Base-by-base conservation (phyloP, 2,888 invertebrate genomes). In the Eupithecia insigniata region DNA sequence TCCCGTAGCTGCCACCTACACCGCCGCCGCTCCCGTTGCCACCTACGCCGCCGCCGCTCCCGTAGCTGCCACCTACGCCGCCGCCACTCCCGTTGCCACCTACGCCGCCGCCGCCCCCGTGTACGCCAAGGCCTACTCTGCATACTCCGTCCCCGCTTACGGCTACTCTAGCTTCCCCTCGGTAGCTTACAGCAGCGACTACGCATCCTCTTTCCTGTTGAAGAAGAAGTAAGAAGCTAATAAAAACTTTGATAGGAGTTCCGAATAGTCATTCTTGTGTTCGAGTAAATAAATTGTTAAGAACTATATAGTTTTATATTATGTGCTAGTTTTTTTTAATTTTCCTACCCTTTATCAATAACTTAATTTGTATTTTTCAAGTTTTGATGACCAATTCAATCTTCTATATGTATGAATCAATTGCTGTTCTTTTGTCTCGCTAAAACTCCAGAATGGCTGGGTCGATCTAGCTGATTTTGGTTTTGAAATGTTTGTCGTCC, bases 51-150 rank as follows among this genome's bases (percentile, higher is more conserved):
- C 80, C 78, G 88, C 14, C 1, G 76, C 85, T 8, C 85, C 87
- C 39, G 84, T 86, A 80, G 85, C 89, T 18, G 4, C 90, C 10
- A 90, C 90, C 84, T 83, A 87, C 51, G 80, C 85, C 32, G 87
- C 87, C 71, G 78, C 82, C 58, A 69, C 70, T 61, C 72, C 74
- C 55, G 70, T 72, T n/a, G n/a, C 85, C 51, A 89, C 28, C 77
- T 85, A 87, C 51, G 80, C 85, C 32, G 87, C 87, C 71, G 78
- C 82, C 58, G 71, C 70, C 65, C 72, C 74, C 55, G 70, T 72
- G 61, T 72, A 72, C 72, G 75, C 81, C 34, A 79, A 69, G 73
- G 73, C 79, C 64, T 81, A 81, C 67, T 75, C 82, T 32, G 66
- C 84, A 8, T 76, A 76, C 73, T 55, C 75, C 22, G n/a, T 69